These are phyloP conservation scores for Tachina lurida DNA, from an alignment of 2,888 invertebrate species.

Conservation along the genomic window DNA sequence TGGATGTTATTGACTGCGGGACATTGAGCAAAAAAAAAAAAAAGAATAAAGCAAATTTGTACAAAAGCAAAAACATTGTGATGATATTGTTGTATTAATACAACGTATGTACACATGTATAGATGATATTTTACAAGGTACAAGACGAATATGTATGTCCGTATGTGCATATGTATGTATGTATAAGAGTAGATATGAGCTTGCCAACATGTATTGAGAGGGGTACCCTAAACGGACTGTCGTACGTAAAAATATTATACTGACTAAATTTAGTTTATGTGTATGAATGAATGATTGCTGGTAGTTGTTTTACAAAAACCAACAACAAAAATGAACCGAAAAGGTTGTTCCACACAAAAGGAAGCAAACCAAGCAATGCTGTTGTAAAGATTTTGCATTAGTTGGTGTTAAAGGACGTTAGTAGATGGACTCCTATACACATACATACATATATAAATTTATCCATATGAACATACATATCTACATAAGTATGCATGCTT, in stretches of 20 bases:
- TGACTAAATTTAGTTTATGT: slow-evolving; percentile 33
- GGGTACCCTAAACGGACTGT: slow-evolving; percentile 28
- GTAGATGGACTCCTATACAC: slow-evolving; percentile 37
- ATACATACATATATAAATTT: not conserved
- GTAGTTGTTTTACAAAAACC: slow-evolving; percentile 11
- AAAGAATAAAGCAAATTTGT: slow-evolving; percentile 56
- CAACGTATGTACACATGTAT: slow-evolving; percentile 28
- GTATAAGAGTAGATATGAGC: not conserved
- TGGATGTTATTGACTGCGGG: slow-evolving; percentile 83
- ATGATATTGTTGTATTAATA: slow-evolving; percentile 70
- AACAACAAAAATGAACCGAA: slow-evolving; percentile 34
- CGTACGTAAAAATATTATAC: not conserved
- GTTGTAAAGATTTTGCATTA: slow-evolving; percentile 50
- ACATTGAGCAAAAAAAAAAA: slow-evolving; percentile 72
- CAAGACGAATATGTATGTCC: slow-evolving; percentile 6
- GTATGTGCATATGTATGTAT: slow-evolving; percentile 1
- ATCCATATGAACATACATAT: not conserved
- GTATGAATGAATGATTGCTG: slow-evolving; percentile 32
- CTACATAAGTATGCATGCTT: not conserved
- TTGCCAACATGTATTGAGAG: slow-evolving; percentile 7
- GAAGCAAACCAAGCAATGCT: not conserved
- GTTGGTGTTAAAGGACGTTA: slow-evolving; percentile 60
- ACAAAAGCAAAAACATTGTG: slow-evolving; percentile 63
- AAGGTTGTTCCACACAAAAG: slow-evolving; percentile 49
- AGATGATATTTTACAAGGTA: slow-evolving; percentile 13